phyloP scores from a whole-genome alignment of 2,888 invertebrate genomes.

The Notodonta ziczac region DNA sequence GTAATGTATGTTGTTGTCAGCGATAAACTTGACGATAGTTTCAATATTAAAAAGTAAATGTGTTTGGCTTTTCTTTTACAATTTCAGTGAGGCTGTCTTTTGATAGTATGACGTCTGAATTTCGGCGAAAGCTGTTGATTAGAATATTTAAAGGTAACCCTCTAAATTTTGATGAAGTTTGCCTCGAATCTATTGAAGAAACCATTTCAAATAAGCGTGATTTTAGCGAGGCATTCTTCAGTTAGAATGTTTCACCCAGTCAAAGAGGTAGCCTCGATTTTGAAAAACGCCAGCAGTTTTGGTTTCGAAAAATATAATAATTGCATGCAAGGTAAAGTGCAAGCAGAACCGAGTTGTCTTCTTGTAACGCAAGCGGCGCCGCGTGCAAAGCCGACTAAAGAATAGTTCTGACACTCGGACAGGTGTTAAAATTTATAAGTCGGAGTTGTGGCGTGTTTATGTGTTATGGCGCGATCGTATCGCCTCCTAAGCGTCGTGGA shows the following conservation, averaged over 20 bases:
- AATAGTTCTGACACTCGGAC: slow-evolving; percentile 57
- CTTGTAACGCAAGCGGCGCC: background rate
- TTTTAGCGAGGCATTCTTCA: too few relatives aligned
- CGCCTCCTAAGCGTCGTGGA: slow-evolving; percentile 44
- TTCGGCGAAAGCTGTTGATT: too few relatives aligned
- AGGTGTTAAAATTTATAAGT: slow-evolving; percentile 73
- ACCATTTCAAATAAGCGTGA: too few relatives aligned
- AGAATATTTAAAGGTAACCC: too few relatives aligned
- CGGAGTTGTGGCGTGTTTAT: slow-evolving; percentile 60
- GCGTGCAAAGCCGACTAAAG: slow-evolving; percentile 22
- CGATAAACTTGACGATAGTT: slow-evolving; percentile 25
- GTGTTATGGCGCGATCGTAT: slow-evolving; percentile 54
- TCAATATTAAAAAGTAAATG: background rate
- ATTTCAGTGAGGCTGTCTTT: background rate
- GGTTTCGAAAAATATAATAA: too few relatives aligned
- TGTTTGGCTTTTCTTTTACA: background rate
- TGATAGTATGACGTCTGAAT: too few relatives aligned
- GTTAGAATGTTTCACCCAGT: too few relatives aligned
- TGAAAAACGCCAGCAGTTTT: too few relatives aligned
- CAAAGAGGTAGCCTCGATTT: too few relatives aligned
- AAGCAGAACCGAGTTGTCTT: background rate
- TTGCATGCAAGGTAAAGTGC: background rate
- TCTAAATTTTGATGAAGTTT: too few relatives aligned
- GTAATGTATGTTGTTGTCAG: slow-evolving; percentile 45
- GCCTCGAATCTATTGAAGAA: too few relatives aligned